Conservation (phyloP, 2,113 vertebrate species). For the Corythoichthys haematopterus region DNA sequence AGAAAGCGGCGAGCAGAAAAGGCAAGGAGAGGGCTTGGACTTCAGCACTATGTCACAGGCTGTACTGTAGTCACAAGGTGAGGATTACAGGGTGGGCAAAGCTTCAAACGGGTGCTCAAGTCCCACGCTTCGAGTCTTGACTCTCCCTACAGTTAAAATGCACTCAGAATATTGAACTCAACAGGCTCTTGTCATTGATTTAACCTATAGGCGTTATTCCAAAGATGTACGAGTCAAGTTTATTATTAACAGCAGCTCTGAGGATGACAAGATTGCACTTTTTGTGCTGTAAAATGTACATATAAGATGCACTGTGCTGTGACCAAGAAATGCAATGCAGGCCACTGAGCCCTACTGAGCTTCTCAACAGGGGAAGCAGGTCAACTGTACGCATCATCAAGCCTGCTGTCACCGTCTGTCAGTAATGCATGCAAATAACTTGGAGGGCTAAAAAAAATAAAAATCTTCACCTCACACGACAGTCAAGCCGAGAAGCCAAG, state of each 20-base stretch:
- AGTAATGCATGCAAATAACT: conserved; percentile 66
- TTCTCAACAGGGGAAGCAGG: conserved; percentile 20
- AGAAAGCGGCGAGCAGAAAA: conserved; percentile 29
- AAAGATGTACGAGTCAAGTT: neutral
- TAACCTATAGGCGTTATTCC: neutral
- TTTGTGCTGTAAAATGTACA: neutral
- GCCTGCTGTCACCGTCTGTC: conserved; percentile 19
- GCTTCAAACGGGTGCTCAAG: conserved; percentile 60
- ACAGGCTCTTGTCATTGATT: neutral
- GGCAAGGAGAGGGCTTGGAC: conserved; percentile 36
- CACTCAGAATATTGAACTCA: neutral
- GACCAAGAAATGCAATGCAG: neutral
- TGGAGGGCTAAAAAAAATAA: conserved; percentile 25
- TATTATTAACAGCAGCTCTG: no score
- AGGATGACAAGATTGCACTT: no score
- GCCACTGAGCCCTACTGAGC: neutral
- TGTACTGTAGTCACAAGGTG: conserved; percentile 58
- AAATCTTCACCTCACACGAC: conserved; percentile 53
- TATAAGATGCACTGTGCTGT: neutral
- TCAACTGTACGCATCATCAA: conserved; percentile 4
- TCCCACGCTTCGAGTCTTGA: conserved; percentile 44
- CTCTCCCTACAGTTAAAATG: neutral
- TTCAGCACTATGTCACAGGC: conserved; percentile 56
- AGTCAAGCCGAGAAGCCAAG: conserved; percentile 26
- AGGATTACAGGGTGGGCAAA: conserved; percentile 59